Evolutionary conservation across 2,113 vertebrate species (phyloP), one percentile per base, ranked within the genome.

Genomic region (Bettongia penicillata): DNA sequence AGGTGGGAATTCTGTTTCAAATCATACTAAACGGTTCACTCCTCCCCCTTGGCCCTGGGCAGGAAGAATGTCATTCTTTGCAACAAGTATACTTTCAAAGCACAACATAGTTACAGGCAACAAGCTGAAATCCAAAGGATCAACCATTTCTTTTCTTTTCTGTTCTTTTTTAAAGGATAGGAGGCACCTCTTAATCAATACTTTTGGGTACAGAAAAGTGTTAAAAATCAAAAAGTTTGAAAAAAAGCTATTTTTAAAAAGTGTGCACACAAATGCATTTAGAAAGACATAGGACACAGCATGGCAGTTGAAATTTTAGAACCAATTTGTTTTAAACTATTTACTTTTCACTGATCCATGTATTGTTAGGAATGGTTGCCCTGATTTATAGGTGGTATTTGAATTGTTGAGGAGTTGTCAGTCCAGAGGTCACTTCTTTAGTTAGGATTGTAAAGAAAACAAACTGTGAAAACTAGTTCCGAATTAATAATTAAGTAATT

Each of bases 21-120:
- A 48, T 96, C 96, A 94, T 93, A 94, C 9, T 92, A 95, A 94
- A 50, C 96, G 96, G 94, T 93, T 95, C 8, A 7, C 89, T 95
- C 50, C 37, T 0, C 23, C 2, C 22, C 53, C 24, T 23, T 84
- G 28, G 90, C 48, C 55, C 90, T 28, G 28, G 89, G 52, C 90
- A 61, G 50, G 89, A 91, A 92, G 31, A 93, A 91, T 25, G 8
- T 19, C 49, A 24, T 51, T 53, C 0, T n/a, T 47, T 3, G 8
- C 24, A 94, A n/a, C 50, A 92, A 49, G 25, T 11, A 49, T 53
- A 19, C 91, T 91, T 68, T 19, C 53, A 92, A 48, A 93, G 19
- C 25, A 28, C 5, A 28, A 25, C 7, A 47, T 22, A 22, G 52
- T 84, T 95, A 50, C n/a, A 47, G 50, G 53, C 53, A 93, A 92